Conservation (phyloP, 2,113 vertebrate species). For the Rhipidura dahli region DNA sequence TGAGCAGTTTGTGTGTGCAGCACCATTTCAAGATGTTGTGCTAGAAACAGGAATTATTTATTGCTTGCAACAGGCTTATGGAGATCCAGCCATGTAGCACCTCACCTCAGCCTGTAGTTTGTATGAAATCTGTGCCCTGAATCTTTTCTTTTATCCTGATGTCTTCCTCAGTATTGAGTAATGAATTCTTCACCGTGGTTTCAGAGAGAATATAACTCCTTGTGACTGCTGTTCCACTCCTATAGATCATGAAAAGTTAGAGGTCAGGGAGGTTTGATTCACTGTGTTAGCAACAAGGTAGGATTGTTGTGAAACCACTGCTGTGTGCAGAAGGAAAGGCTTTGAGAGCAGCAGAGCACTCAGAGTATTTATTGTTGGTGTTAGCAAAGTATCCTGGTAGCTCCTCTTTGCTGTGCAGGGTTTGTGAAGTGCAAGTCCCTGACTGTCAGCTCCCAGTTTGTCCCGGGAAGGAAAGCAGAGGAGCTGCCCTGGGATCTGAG, state of each 20-base stretch:
- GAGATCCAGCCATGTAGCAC: not conserved
- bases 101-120: not conserved
- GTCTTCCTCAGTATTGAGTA: not conserved
- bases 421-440: not conserved
- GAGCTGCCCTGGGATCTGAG: not conserved
- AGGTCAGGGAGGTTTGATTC: not conserved
- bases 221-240: not conserved
- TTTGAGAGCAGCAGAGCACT: not conserved
- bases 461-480: not conserved
- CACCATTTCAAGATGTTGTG: not conserved
- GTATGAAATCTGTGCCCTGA: not conserved
- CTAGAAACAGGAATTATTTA: not conserved
- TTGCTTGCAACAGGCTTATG: not conserved
- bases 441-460: not conserved
- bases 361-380: not conserved
- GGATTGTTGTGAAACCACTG: not conserved
- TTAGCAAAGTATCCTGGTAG: not conserved
- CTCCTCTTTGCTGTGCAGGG: not conserved
- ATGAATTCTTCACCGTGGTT: not conserved
- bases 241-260: not conserved
- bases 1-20: not conserved
- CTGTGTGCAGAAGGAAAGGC: not conserved
- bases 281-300: not conserved
- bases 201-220: not conserved
- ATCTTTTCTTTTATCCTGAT: not conserved